Evolutionary conservation across 2,113 vertebrate genomes (phyloP).

Genomic region (Egretta garzetta): DNA sequence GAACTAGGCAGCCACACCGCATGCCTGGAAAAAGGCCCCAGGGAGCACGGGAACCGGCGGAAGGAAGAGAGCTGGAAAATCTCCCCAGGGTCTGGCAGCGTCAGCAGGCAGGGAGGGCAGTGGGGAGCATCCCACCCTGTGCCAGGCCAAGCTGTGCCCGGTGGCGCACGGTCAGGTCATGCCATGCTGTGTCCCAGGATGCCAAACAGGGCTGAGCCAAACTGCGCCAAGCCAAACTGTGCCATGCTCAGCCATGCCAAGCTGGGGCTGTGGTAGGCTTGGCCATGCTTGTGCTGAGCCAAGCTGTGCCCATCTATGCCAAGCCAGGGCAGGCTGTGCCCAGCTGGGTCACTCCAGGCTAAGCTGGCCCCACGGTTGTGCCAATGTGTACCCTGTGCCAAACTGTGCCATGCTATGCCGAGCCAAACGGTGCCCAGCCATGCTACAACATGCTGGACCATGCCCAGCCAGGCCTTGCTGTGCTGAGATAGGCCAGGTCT

Average conservation of each 20-base stretch:
- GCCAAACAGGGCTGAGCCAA: not conserved
- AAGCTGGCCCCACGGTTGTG: rapidly evolving
- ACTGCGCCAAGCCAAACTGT: not conserved
- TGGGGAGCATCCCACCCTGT: not conserved
- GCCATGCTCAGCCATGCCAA: not conserved
- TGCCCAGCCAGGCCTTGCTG: not conserved
- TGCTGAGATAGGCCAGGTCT: not conserved
- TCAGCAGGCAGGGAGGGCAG: not conserved
- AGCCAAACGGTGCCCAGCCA: not conserved
- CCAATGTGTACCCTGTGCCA: not conserved
- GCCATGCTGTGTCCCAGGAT: not conserved
- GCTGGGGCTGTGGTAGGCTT: not conserved
- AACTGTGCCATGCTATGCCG: not conserved
- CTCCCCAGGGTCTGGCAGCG: not conserved
- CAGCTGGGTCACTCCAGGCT: not conserved
- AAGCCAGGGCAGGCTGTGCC: not conserved
- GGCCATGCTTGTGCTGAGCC: not conserved
- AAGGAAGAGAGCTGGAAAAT: slow-evolving; percentile 35
- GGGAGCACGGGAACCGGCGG: not conserved
- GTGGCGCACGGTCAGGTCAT: rapidly evolving
- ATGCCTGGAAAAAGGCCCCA: not conserved
- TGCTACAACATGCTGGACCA: not conserved
- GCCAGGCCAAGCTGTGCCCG: not conserved
- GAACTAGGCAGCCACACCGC: not conserved
- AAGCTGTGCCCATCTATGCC: not conserved